Conservation (phyloP, 2,113 vertebrate genomes). For the Paramisgurnus dabryanus region DNA sequence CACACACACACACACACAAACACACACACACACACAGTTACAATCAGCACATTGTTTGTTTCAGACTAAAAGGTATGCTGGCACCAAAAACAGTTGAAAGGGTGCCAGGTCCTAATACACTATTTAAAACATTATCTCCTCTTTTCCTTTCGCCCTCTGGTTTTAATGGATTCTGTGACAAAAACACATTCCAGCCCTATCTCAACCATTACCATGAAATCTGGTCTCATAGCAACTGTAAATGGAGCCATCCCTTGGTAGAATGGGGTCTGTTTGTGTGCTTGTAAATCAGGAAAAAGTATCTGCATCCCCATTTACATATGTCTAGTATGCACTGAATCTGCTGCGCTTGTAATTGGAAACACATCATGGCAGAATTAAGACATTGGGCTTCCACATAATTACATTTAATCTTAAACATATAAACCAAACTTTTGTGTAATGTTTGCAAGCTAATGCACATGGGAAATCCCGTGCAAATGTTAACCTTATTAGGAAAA, state of each 20-base stretch:
- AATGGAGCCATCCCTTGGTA: background rate
- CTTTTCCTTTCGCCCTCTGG: background rate
- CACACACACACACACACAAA: conserved; percentile 9
- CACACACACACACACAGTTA: background rate
- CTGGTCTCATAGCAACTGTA: conserved; percentile 3
- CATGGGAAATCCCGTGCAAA: no score
- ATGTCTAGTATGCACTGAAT: no score
- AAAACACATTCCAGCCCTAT: background rate
- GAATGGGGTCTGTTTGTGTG: conserved; percentile 4
- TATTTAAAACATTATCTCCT: background rate
- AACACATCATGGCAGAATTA: no score
- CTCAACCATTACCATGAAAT: background rate
- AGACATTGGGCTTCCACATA: no score
- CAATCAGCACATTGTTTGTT: background rate
- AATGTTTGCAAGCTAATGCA: no score
- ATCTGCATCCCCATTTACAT: no score
- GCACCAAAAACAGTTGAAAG: background rate
- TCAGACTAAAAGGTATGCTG: conserved; percentile 19
- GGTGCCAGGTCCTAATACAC: background rate
- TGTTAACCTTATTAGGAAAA: no score
- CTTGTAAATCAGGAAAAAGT: background rate
- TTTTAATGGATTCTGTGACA: background rate
- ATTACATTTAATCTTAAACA: no score
- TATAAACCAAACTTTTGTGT: no score
- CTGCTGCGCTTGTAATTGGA: no score